A percentile compares a stretch with the other conserved stretches of the same genome.
phyloP scores from a whole-genome alignment of 2,888 invertebrate genomes.

The Hemicrepidius hirtus region DNA sequence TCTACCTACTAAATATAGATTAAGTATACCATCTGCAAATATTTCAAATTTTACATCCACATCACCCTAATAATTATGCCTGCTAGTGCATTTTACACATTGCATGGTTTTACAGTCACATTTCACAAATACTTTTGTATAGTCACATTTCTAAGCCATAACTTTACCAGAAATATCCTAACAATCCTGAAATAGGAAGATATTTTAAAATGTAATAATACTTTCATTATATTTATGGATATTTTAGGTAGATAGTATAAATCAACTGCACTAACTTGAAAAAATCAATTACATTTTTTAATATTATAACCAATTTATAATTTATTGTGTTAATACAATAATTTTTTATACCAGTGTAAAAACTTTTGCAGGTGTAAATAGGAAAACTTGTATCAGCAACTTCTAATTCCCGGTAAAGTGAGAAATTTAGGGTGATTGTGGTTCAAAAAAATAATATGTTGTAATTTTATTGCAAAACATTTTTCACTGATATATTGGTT shows the following conservation, averaged over 20 bases:
- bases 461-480: slow-evolving; percentile 34
- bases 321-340: too few relatives aligned
- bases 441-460: slow-evolving; percentile 31
- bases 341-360: too few relatives aligned
- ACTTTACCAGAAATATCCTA: slow-evolving; percentile 4
- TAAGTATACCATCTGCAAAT: slow-evolving; percentile 31
- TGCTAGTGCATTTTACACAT: slow-evolving; percentile 16
- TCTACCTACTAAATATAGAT: slow-evolving; percentile 2
- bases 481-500: slow-evolving; percentile 55
- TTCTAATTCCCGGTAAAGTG: background rate
- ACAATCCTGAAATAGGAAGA: too few relatives aligned
- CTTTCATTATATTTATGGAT: too few relatives aligned
- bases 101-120: slow-evolving; percentile 17
- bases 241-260: too few relatives aligned
- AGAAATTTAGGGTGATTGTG: slow-evolving; percentile 52
- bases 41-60: slow-evolving; percentile 29
- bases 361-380: too few relatives aligned
- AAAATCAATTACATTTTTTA: too few relatives aligned
- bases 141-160: slow-evolving; percentile 3
- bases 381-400: background rate
- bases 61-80: slow-evolving; percentile 39
- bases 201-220: background rate
- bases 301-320: too few relatives aligned
- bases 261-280: too few relatives aligned
- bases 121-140: slow-evolving; percentile 1